Evolutionary conservation across 2,113 vertebrate genomes (phyloP), one percentile per base, ranked within the genome.

Genomic region (Lepus europaeus): DNA sequence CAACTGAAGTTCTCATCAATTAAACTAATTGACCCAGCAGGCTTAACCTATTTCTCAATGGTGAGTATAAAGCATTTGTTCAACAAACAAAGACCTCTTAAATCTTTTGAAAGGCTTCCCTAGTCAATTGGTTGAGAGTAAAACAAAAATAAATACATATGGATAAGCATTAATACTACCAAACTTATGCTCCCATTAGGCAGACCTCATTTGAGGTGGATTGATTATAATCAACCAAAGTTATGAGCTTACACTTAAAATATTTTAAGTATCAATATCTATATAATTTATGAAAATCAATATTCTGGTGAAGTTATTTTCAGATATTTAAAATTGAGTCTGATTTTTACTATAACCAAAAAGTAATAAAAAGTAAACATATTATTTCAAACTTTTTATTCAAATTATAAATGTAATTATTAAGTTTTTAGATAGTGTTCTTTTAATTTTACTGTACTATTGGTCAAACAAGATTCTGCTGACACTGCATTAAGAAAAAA

Each of bases 1-100:
- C 74, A 77, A 31, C 1, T 96, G 79, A 96, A 89, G n/a, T 87
- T 95, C 96, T 86, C 89, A 97, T 97, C 92, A 98, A 95, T 97
- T 98, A 98, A 97, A 86, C 73, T 97, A 98, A 97, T 89, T 95
- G 97, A 97, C 97, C 82, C 78, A 97, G 85, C 79, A 95, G 82
- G 66, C 39, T 97, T 96, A 97, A 83, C 80, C 73, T 96, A 82
- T 74, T 78, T 98, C 56, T 70, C 31, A 81, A 89, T 89, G 51
- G 89, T 84, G 70, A 93, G 70, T 95, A 86, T 73, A 95, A 97
- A 91, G 61, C 61, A 94, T 86, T 95, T 96, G 78, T 95, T 93
- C 73, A 80, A 87, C 93, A 91, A 63, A 94, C 92, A 97, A 97
- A 96, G 87, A 8, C 31, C 81, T 10, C 39, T 88, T 87, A 96